phyloP scores from a whole-genome alignment of 2,797 vertebrate genomes.

The Myotis daubentonii region DNA sequence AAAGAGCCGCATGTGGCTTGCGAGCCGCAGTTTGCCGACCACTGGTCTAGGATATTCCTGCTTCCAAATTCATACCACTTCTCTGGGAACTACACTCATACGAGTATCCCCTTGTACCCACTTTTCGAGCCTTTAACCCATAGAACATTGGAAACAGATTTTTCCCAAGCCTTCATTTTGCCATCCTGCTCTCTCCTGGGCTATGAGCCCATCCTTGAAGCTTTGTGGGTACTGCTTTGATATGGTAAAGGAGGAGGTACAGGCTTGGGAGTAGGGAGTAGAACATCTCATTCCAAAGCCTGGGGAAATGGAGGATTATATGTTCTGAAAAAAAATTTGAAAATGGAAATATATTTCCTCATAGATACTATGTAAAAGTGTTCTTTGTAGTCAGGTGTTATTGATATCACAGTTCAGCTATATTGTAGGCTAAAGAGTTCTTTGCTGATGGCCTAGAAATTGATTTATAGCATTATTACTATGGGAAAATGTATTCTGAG shows the following conservation, averaged over 20 bases:
- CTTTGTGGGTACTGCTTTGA: neutral
- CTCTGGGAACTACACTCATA: neutral
- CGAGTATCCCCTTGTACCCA: neutral
- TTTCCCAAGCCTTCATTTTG: conserved; percentile 6
- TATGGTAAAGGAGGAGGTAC: neutral
- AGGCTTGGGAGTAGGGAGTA: neutral
- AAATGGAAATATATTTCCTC: conserved; percentile 22
- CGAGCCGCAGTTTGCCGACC: too few species aligned
- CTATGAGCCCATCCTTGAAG: neutral
- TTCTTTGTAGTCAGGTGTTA: neutral
- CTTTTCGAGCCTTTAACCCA: neutral
- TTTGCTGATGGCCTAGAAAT: neutral
- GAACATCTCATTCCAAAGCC: neutral
- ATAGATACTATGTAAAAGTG: neutral
- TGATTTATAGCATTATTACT: neutral
- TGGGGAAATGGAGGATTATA: neutral
- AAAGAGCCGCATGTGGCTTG: too few species aligned
- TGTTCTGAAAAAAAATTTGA: conserved; percentile 23
- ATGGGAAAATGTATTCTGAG: neutral
- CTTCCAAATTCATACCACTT: neutral
- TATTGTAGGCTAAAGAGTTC: neutral
- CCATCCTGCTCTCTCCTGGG: neutral
- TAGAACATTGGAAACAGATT: neutral
- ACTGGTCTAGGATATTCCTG: neutral
- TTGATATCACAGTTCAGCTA: neutral